Base-by-base conservation (phyloP, 2,113 vertebrate genomes). In the Tretioscincus oriximinensis region DNA sequence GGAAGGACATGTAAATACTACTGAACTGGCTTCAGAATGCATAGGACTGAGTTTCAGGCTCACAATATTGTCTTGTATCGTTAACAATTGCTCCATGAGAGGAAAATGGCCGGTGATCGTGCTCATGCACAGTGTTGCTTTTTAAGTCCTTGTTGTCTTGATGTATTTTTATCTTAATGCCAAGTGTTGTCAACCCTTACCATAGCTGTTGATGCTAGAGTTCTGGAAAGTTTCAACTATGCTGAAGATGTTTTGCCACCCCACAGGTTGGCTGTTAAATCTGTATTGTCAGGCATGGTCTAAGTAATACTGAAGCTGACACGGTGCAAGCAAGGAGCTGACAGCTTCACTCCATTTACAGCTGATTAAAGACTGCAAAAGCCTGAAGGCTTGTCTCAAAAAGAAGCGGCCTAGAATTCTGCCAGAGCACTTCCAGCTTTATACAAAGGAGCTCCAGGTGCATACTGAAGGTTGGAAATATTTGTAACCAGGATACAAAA, bases 341-440 rank as follows among this genome's bases (percentile, higher is more conserved):
- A 95, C 91, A 94, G 88, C 82, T 87, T 91, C 88, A 84, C 88
- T 93, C 89, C 73, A 82, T 72, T 88, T 93, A 86, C 77, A 88
- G 84, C 87, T 92, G 92, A 93, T 94, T 90, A 93, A 93, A 94
- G 84, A 85, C 87, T 92, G 88, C 77, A 61, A 79, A 72, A 81
- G 88, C 92, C 90, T 65, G 80, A 86, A 87, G 90, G 88, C 73
- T 74, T 12, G 45, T 77, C 87, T 88, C n/a, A 0, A 70, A 81
- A 85, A 60, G 66, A 89, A 29, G 85, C 68, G 54, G 51, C 88
- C 86, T 84, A 85, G 85, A 87, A 88, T 87, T 65, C 64, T 2
- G 77, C 78, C 20, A 76, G 45, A 88, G 68, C 83, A 20, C 60
- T 88, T 81, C 54, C 61, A 90, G 80, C 16, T 84, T 78, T 73